phyloP scores from a whole-genome alignment of 1,140 invertebrate species.

The Melanaphis sacchari region DNA sequence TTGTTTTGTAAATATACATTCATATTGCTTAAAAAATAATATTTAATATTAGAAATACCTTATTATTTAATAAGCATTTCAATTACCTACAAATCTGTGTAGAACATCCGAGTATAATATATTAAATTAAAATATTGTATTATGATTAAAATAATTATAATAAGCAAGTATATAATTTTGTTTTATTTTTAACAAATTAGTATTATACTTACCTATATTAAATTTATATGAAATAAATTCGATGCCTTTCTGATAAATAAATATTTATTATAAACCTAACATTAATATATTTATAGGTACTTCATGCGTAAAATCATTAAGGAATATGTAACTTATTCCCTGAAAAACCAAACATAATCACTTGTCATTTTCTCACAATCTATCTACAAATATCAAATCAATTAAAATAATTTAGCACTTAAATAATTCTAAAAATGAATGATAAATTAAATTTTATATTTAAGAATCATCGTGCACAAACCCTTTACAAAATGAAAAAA shows the following conservation, averaged over 20 bases:
- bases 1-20: background rate
- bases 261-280: background rate
- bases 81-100: background rate
- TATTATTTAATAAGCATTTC: background rate
- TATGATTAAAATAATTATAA: no score
- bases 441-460: background rate
- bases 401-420: background rate
- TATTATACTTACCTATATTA: background rate
- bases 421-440: background rate
- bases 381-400: background rate
- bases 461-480: background rate
- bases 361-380: background rate
- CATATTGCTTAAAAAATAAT: background rate
- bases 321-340: background rate
- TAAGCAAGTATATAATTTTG: no score
- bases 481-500: slow-evolving; percentile 7
- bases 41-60: background rate
- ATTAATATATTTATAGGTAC: background rate
- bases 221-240: background rate
- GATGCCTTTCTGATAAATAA: background rate
- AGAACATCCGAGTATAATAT: background rate
- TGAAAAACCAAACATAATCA: background rate
- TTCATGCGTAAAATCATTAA: background rate
- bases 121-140: no score
- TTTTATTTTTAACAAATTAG: background rate